Conservation (phyloP, 1,140 invertebrate species). For the Drosophila parabipectinata region DNA sequence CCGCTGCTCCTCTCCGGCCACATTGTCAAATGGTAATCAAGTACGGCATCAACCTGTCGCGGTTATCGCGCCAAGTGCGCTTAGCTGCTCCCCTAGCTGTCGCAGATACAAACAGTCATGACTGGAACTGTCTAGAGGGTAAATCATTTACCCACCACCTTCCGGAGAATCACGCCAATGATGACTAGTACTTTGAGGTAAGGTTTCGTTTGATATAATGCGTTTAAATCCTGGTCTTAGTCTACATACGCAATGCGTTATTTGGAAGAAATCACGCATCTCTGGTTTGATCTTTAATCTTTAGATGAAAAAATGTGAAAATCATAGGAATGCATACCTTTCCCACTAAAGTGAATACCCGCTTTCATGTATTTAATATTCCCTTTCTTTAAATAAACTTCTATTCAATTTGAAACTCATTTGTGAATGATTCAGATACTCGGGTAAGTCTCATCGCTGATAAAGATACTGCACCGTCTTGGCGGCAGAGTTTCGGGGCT, state of each 20-base stretch:
- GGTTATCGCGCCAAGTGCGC: constrained; percentile 55
- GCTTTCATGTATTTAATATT: neutral
- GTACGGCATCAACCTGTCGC: constrained; percentile 66
- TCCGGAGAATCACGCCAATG: neutral
- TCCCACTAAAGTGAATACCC: neutral
- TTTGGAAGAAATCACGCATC: neutral
- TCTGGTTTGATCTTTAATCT: neutral
- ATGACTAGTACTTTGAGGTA: neutral
- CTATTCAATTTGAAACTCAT: constrained; percentile 20
- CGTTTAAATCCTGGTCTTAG: neutral
- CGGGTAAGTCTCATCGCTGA: constrained; percentile 32
- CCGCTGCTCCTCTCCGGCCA: constrained; percentile 3
- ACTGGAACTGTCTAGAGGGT: constrained; percentile 29
- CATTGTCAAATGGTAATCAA: constrained; percentile 63
- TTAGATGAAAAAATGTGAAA: neutral
- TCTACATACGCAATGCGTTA: no score
- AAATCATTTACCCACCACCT: constrained; percentile 61
- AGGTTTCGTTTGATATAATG: neutral
- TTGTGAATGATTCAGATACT: constrained; percentile 51
- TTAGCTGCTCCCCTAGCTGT: constrained; percentile 27
- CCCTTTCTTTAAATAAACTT: constrained; percentile 2
- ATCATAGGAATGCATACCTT: no score
- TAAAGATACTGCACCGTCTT: constrained; percentile 20
- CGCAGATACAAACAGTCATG: constrained; percentile 28
- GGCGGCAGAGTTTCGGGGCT: constrained; percentile 35